These are phyloP conservation scores for Nemoura dubitans DNA, from an alignment of 2,888 invertebrate genomes.

Conservation along the genomic window DNA sequence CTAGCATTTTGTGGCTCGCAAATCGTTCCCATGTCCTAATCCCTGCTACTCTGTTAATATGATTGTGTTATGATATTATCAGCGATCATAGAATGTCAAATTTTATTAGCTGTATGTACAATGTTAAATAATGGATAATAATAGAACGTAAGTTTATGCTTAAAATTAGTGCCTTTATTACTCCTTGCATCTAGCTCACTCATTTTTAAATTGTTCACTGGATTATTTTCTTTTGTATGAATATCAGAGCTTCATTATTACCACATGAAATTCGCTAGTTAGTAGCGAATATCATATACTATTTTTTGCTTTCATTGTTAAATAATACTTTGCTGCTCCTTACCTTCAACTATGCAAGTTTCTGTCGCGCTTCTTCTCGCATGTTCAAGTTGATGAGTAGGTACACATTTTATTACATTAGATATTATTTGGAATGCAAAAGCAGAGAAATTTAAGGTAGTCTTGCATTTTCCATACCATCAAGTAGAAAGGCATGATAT, in stretches of 20 bases:
- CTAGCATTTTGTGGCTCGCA: background rate
- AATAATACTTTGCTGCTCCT: too few species aligned
- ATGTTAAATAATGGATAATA: too few species aligned
- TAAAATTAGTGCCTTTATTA: too few species aligned
- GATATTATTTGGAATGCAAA: background rate
- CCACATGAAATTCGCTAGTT: too few species aligned
- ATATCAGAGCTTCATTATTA: too few species aligned
- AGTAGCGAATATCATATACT: too few species aligned
- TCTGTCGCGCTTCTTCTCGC: background rate
- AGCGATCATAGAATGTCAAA: background rate
- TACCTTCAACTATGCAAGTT: background rate
- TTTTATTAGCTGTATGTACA: background rate
- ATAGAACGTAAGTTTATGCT: too few species aligned
- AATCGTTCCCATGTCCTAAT: background rate
- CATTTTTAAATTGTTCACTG: too few species aligned
- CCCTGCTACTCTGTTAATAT: background rate
- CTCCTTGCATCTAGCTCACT: too few species aligned
- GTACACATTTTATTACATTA: background rate
- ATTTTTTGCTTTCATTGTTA: too few species aligned
- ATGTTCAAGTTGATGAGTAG: background rate
- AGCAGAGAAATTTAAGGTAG: background rate
- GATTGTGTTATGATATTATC: background rate
- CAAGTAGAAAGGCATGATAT: background rate
- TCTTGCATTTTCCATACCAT: background rate
- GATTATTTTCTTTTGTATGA: too few species aligned